These are phyloP conservation scores for Cactoblastis cactorum DNA, from an alignment of 2,888 invertebrate genomes.

Conservation along the genomic window DNA sequence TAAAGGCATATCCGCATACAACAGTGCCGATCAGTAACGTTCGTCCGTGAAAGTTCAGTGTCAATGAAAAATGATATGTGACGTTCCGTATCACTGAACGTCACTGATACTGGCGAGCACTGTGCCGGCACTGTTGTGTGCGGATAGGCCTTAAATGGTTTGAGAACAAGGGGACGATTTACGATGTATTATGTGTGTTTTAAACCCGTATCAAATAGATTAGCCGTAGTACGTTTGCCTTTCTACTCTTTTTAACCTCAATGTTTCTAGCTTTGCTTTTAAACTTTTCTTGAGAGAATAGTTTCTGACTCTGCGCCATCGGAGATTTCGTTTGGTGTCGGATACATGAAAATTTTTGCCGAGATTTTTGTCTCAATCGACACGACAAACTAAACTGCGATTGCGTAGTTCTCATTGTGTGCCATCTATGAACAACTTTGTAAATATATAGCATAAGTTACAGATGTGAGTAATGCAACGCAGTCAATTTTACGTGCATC, in stretches of 20 bases:
- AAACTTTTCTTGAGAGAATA: constrained; percentile 27
- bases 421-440: constrained; percentile 64
- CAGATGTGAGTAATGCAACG: constrained; percentile 49
- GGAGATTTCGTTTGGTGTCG: constrained; percentile 18
- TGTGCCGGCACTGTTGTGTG: neutral
- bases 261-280: constrained; percentile 51
- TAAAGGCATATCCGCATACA: too few species aligned
- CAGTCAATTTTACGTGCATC: constrained; percentile 67
- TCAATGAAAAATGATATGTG: too few species aligned
- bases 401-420: constrained; percentile 35
- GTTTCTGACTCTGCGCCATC: constrained; percentile 22
- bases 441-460: constrained; percentile 43
- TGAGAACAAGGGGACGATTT: neutral
- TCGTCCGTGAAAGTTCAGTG: too few species aligned
- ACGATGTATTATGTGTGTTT: neutral
- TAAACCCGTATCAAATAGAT: constrained; percentile 5
- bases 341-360: constrained; percentile 13
- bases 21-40: too few species aligned
- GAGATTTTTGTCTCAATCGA: constrained; percentile 30
- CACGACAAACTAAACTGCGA: constrained; percentile 23
- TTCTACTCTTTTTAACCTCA: constrained; percentile 30
- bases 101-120: too few species aligned
- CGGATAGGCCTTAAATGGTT: neutral
- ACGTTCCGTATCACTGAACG: too few species aligned
- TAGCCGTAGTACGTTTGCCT: constrained; percentile 7